Percentiles rank a stretch among this genome's conserved stretches.
phyloP scores from a whole-genome alignment of 2,888 invertebrate species.

The Eucera pruinosa region DNA sequence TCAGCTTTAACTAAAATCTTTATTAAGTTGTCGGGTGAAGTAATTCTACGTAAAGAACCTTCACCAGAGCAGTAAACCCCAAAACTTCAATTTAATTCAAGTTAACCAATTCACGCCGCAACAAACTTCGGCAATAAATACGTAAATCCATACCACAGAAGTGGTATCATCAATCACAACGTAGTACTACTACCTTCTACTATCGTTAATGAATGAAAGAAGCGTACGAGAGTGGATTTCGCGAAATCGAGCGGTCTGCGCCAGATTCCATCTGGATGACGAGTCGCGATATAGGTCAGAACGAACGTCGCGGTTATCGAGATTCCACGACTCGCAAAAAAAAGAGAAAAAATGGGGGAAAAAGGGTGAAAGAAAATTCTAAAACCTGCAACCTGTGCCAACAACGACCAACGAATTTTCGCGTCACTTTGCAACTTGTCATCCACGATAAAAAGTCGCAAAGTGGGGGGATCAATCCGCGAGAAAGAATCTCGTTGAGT shows the following conservation, averaged over 20 bases:
- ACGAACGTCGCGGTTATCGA: conserved; percentile 19
- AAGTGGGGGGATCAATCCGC: conserved; percentile 3
- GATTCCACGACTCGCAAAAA: conserved; percentile 7
- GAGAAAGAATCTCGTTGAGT: conserved; percentile 26
- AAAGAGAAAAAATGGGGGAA: neutral
- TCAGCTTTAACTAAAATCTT: too few relatives aligned
- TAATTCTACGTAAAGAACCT: too few relatives aligned
- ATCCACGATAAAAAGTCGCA: conserved; percentile 1
- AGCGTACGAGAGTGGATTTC: conserved; percentile 20
- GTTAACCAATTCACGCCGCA: too few relatives aligned
- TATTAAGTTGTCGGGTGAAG: too few relatives aligned
- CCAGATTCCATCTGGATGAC: conserved; percentile 42
- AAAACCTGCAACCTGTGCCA: neutral
- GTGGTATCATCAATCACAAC: too few relatives aligned
- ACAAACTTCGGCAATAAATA: too few relatives aligned
- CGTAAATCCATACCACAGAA: too few relatives aligned
- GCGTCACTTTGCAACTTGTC: neutral
- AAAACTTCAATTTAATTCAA: too few relatives aligned
- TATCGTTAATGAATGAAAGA: conserved; percentile 20
- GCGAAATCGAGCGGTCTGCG: conserved; percentile 19
- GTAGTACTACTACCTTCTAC: neutral
- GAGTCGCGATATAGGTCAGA: conserved; percentile 51
- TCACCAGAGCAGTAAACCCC: too few relatives aligned
- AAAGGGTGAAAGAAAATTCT: neutral
- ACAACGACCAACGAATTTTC: conserved; percentile 1